phyloP scores from a whole-genome alignment of 53 echinoderm and acorn worm genomes.

The Luidia sarsii region DNA sequence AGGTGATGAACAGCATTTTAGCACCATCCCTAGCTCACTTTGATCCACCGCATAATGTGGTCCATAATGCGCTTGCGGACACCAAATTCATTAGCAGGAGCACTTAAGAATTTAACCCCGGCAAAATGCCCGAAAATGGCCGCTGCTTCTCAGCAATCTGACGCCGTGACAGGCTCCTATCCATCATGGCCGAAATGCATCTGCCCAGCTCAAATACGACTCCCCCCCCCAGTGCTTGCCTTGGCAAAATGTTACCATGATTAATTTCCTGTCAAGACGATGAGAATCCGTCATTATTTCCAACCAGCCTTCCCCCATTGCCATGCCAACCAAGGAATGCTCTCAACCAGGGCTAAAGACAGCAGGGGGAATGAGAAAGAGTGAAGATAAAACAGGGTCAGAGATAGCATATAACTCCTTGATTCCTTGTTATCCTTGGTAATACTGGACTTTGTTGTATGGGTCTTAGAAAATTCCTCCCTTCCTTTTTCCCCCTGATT shows the following conservation, averaged over 20 bases:
- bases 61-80: too few species aligned
- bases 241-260: slow-evolving; percentile 32
- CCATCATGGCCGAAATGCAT: not conserved
- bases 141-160: too few species aligned
- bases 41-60: too few species aligned
- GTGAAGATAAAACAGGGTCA: too few species aligned
- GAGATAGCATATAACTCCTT: too few species aligned
- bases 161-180: not conserved
- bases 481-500: slow-evolving; percentile 14
- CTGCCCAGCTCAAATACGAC: not conserved
- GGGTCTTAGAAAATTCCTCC: too few species aligned
- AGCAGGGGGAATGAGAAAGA: too few species aligned
- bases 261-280: slow-evolving; percentile 43
- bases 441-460: slow-evolving; percentile 24
- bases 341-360: too few species aligned
- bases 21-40: too few species aligned
- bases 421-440: slow-evolving; percentile 2
- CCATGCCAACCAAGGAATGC: slow-evolving; percentile 46
- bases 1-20: too few species aligned
- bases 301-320: not conserved
- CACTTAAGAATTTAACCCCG: not conserved
- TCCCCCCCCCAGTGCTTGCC: not conserved
- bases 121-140: too few species aligned
- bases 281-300: slow-evolving; percentile 35
- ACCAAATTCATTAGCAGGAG: not conserved